Evolutionary conservation across 2,797 vertebrate species (phyloP).

Genomic region (Pipistrellus pipistrellus): DNA sequence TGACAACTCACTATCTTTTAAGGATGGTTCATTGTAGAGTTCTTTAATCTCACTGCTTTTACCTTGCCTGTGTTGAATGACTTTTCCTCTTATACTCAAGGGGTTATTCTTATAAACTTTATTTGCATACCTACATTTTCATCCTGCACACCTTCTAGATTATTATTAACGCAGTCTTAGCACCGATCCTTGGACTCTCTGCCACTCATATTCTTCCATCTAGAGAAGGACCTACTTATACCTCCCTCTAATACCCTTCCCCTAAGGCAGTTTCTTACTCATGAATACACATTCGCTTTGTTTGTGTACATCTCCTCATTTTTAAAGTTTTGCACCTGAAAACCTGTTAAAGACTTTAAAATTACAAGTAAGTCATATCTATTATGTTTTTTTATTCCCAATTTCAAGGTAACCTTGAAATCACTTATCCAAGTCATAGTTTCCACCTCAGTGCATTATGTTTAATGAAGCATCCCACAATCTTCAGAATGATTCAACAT

Average conservation of each 20-base stretch:
- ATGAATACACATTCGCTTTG: neutral
- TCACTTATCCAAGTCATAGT: neutral
- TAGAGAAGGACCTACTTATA: neutral
- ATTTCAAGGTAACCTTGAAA: constrained; percentile 1
- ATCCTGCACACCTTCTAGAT: neutral
- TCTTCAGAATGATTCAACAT: neutral
- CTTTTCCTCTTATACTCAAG: neutral
- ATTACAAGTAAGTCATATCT: neutral
- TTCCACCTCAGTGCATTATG: neutral
- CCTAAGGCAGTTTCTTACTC: neutral
- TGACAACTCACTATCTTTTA: neutral
- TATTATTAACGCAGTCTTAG: neutral
- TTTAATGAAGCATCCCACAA: neutral
- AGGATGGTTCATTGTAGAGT: neutral
- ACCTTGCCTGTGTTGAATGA: neutral
- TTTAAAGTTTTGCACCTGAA: constrained; percentile 8
- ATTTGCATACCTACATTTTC: neutral
- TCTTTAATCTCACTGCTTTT: neutral
- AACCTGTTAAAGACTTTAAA: constrained; percentile 9
- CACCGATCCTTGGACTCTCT: neutral
- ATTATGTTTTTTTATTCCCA: neutral
- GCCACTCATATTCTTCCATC: neutral
- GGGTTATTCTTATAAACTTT: neutral
- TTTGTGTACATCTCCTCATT: neutral
- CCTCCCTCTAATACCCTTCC: neutral